Conservation (phyloP, 1,140 invertebrate species). For the Caenorhabditis latens region DNA sequence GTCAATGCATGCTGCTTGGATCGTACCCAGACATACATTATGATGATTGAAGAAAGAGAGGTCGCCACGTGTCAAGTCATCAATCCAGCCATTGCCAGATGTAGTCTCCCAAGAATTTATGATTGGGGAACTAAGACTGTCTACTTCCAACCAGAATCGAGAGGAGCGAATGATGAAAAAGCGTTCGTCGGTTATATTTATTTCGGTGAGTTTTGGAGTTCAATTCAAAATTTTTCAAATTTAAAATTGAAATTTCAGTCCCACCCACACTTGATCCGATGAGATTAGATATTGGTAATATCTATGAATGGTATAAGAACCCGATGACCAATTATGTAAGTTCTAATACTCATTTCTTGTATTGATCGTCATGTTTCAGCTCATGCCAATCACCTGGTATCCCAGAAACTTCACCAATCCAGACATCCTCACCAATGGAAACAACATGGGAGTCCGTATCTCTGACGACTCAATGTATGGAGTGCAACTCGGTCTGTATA, state of each 20-base stretch:
- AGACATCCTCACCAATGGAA: conserved; percentile 61
- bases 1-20: conserved; percentile 76
- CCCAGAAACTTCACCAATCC: conserved; percentile 78
- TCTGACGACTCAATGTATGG: conserved; percentile 74
- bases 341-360: conserved; percentile 2
- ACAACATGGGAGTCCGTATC: conserved; percentile 65
- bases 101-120: conserved; percentile 74
- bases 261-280: conserved; percentile 76
- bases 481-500: conserved; percentile 76
- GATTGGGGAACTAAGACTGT: conserved; percentile 78
- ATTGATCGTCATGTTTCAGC: conserved; percentile 33
- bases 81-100: conserved; percentile 75
- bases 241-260: conserved; percentile 64
- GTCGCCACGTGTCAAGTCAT: conserved; percentile 74
- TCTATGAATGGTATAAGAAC: conserved; percentile 78
- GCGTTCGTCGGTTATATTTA: conserved; percentile 77
- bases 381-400: conserved; percentile 77
- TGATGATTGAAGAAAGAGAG: conserved; percentile 77
- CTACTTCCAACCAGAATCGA: conserved; percentile 76
- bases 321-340: conserved; percentile 69
- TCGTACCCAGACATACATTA: conserved; percentile 75
- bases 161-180: conserved; percentile 76
- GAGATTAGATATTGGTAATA: conserved; percentile 76
- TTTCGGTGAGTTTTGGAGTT: conserved; percentile 67
- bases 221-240: not conserved